phyloP scores from a whole-genome alignment of 2,888 invertebrate species.

The Sphecodes monilicornis region DNA sequence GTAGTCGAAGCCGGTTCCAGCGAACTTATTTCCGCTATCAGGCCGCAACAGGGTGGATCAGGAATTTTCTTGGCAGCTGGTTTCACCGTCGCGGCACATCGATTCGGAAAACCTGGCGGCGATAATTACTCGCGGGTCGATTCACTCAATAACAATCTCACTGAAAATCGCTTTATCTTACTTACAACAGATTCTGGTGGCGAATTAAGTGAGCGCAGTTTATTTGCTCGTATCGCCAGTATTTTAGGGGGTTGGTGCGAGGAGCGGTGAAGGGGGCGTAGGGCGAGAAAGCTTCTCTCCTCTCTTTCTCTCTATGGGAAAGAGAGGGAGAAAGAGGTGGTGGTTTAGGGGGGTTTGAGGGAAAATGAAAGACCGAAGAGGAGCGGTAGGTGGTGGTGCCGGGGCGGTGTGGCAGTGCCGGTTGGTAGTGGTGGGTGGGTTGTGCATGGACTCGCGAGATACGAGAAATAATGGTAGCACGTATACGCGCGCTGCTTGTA shows the following conservation, averaged over 20 bases:
- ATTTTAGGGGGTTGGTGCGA: constrained; percentile 62
- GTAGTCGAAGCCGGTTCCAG: neutral
- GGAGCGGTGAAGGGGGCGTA: neutral
- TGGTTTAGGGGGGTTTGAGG: neutral
- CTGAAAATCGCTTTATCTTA: constrained; percentile 68
- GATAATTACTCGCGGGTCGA: constrained; percentile 37
- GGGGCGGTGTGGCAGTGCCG: neutral
- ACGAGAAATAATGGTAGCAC: constrained; percentile 81
- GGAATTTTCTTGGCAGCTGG: neutral
- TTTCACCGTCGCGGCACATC: neutral
- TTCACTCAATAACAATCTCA: constrained; percentile 44
- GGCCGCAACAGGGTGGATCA: neutral
- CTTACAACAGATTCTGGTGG: constrained; percentile 50
- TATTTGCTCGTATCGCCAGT: constrained; percentile 67
- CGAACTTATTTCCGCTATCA: neutral
- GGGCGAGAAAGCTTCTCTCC: neutral
- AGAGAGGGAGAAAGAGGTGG: constrained; percentile 2
- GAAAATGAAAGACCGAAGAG: constrained; percentile 34
- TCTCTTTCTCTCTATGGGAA: neutral
- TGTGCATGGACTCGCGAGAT: constrained; percentile 80
- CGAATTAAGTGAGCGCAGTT: constrained; percentile 74
- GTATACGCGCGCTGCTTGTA: constrained; percentile 71
- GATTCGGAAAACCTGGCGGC: neutral
- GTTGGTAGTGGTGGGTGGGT: constrained; percentile 51
- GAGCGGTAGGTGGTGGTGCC: constrained; percentile 31